Percentiles rank a stretch among this genome's conserved stretches.
phyloP scores from a whole-genome alignment of 2,113 vertebrate genomes.

The Pycnonotus jocosus region DNA sequence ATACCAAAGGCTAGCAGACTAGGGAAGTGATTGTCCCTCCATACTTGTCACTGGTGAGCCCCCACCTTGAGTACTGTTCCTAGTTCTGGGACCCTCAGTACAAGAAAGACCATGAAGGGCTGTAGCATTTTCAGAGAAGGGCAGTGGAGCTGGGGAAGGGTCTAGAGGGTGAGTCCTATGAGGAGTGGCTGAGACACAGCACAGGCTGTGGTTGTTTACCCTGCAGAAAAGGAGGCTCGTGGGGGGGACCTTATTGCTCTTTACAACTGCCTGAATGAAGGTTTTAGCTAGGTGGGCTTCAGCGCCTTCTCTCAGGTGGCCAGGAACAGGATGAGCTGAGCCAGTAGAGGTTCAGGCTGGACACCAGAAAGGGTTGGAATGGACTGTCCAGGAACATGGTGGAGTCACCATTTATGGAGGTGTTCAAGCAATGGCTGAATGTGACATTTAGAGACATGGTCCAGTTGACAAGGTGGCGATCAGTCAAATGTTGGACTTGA shows the following conservation, averaged over 20 bases:
- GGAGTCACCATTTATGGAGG: not conserved
- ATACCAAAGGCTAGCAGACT: no score
- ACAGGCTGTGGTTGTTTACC: not conserved
- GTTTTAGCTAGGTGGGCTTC: not conserved
- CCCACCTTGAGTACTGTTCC: not conserved
- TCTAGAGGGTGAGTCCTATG: not conserved
- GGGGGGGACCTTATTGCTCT: not conserved
- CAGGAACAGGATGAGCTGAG: not conserved
- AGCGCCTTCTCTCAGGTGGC: not conserved
- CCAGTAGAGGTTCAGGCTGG: not conserved
- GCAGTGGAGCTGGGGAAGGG: not conserved
- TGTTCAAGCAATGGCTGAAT: not conserved
- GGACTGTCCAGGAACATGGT: not conserved
- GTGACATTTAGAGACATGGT: not conserved
- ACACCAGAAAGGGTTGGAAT: not conserved
- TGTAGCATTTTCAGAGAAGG: not conserved
- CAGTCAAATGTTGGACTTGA: not conserved
- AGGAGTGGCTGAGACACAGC: not conserved
- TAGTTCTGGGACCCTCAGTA: not conserved
- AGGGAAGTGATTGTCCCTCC: not conserved
- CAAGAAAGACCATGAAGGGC: not conserved
- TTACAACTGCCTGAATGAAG: not conserved
- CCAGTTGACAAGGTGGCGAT: not conserved
- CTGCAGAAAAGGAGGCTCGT: not conserved
- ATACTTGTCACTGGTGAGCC: not conserved